phyloP scores from a whole-genome alignment of 2,113 vertebrate species.

The Saguinus midas region DNA sequence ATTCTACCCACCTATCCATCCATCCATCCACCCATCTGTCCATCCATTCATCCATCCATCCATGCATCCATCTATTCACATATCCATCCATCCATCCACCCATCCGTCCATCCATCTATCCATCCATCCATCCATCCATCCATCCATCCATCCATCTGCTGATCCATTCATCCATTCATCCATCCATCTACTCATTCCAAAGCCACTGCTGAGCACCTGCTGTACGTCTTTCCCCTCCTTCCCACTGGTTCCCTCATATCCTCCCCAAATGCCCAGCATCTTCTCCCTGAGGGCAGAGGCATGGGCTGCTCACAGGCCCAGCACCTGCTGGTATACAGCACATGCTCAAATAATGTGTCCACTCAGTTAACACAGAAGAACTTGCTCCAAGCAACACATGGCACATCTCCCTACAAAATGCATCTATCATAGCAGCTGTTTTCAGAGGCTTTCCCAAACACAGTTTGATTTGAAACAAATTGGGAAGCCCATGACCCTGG shows the following conservation, averaged over 20 bases:
- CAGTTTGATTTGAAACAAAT: too few relatives aligned
- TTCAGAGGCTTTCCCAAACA: not conserved
- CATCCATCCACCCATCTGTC: too few relatives aligned
- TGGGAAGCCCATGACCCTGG: not conserved
- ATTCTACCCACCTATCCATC: fast-evolving
- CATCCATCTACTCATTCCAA: too few relatives aligned
- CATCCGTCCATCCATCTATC: too few relatives aligned
- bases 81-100: too few relatives aligned
- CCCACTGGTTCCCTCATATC: not conserved
- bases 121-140: too few relatives aligned
- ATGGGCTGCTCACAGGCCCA: fast-evolving
- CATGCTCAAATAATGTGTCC: fast-evolving
- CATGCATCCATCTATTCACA: too few relatives aligned
- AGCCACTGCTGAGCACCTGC: not conserved
- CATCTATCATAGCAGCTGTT: not conserved
- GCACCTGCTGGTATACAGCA: not conserved
- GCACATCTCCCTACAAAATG: fast-evolving
- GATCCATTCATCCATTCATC: too few relatives aligned
- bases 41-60: too few relatives aligned
- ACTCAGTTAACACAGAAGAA: fast-evolving
- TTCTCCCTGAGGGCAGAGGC: too few relatives aligned
- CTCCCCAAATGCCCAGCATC: not conserved
- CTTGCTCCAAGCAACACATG: fast-evolving
- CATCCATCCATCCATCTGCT: too few relatives aligned
- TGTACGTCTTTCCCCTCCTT: not conserved